Evolutionary conservation across 2,113 vertebrate species (phyloP), one percentile per base, ranked within the genome.

Genomic region (Gobiocypris rarus): DNA sequence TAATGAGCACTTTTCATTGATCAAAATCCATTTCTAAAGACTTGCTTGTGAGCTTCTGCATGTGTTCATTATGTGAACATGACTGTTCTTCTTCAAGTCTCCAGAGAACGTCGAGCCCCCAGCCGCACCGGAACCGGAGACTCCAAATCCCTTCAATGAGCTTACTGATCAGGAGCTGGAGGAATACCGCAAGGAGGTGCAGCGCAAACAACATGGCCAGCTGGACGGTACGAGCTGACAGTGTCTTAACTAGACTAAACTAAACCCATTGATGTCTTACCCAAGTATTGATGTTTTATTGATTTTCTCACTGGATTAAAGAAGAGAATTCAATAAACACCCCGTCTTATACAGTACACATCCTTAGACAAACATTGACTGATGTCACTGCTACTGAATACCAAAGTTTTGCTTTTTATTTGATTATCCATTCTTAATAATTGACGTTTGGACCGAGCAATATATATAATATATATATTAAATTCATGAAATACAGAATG

Each of bases 101-200:
- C 96, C 96, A 65, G 97, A 96, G 65, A 95, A 34, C 0, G 91
- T 93, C 52, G 94, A 93, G 0, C 82, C 85, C 0, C 89, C 92
- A 2, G 56, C 19, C 3, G 34, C 96, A 28, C 85, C 91, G 0
- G 96, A 96, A 70, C 94, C 96, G 0, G 97, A 97, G 89, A 93
- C 96, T 1, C 97, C 96, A 0, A 99, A 99, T 87, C 98, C 98
- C 52, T 99, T 99, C 90, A 98, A 96, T 88, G 94, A 99, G 87
- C 96, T 99, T 83, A 99, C 97, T 0, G 98, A 99, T 93, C 95
- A 96, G 92, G 98, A 96, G 92, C 94, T 99, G 91, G 98, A 99
- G 83, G 98, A 99, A 50, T 99, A 99, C 88, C 96, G 94, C 92
- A 95, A 95, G 85, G 98, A 99, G 86, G 97, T 99, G 91, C 95